Evolutionary conservation across 2,113 vertebrate genomes (phyloP).

Genomic region (Ceuthmochares aereus): DNA sequence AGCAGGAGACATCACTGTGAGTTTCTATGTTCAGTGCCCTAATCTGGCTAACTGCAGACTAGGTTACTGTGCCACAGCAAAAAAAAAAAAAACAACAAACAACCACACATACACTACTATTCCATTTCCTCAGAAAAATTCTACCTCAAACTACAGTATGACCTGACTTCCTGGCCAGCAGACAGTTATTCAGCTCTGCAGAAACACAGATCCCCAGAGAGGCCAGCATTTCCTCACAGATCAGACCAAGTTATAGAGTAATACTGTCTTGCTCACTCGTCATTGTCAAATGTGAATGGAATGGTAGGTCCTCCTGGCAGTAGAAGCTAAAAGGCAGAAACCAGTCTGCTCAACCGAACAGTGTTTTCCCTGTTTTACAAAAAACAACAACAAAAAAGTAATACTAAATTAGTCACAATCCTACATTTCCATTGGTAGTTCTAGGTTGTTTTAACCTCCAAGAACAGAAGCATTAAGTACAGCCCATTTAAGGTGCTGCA

Average conservation of each 20-base stretch:
- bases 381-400: not conserved
- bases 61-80: not conserved
- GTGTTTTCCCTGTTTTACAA: not conserved
- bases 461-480: not conserved
- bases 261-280: not conserved
- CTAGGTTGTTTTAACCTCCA: not conserved
- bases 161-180: not conserved
- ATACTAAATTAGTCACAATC: not conserved
- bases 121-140: not conserved
- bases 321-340: not conserved
- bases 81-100: not conserved
- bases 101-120: not conserved
- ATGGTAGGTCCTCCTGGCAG: not conserved
- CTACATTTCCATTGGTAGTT: not conserved
- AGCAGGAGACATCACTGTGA: not conserved
- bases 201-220: not conserved
- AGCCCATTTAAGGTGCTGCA: not conserved
- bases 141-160: not conserved
- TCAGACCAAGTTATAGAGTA: rapidly evolving
- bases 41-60: not conserved
- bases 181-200: not conserved
- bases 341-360: not conserved
- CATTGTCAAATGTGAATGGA: not conserved
- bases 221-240: not conserved
- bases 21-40: not conserved